Percentiles rank a stretch among this genome's conserved stretches.
phyloP scores from a whole-genome alignment of 2,888 invertebrate species.

The Pseudeuparius sepicola region DNA sequence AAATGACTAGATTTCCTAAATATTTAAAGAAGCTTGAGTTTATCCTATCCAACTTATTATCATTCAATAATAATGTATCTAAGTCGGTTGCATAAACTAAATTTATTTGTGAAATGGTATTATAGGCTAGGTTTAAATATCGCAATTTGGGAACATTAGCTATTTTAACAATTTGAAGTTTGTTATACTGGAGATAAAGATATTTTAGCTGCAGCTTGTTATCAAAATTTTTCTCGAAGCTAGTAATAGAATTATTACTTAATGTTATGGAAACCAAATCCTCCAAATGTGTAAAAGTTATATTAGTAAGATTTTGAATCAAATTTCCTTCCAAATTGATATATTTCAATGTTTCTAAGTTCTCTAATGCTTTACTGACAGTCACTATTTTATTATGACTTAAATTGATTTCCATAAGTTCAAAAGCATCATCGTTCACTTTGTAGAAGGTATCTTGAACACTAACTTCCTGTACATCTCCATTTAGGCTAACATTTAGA shows the following conservation, averaged over 20 bases:
- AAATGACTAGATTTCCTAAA: conserved; percentile 19
- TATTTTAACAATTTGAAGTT: too few species aligned
- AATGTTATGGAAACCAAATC: too few species aligned
- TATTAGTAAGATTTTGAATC: too few species aligned
- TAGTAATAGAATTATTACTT: conserved; percentile 21
- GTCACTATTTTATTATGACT: conserved; percentile 27
- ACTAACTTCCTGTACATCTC: conserved; percentile 10
- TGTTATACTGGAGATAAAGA: conserved; percentile 26
- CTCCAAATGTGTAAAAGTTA: too few species aligned
- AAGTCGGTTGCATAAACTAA: too few species aligned
- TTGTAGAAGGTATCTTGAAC: conserved; percentile 10
- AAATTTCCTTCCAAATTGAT: conserved; percentile 25
- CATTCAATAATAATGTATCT: too few species aligned
- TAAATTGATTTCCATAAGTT: conserved; percentile 26
- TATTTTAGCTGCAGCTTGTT: conserved; percentile 22
- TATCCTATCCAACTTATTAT: conserved; percentile 25
- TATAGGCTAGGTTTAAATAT: conserved; percentile 28
- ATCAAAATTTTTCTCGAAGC: conserved; percentile 21
- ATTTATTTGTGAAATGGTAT: too few species aligned
- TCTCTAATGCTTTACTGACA: conserved; percentile 21
- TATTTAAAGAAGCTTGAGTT: conserved; percentile 18
- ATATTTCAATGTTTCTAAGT: conserved; percentile 20
- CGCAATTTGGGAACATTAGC: conserved; percentile 23
- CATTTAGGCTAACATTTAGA: conserved; percentile 19
- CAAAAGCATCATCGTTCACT: conserved; percentile 9